Evolutionary conservation across 1,140 invertebrate genomes (phyloP), one percentile per base, ranked within the genome.

Genomic region (Coboldia fuscipes): DNA sequence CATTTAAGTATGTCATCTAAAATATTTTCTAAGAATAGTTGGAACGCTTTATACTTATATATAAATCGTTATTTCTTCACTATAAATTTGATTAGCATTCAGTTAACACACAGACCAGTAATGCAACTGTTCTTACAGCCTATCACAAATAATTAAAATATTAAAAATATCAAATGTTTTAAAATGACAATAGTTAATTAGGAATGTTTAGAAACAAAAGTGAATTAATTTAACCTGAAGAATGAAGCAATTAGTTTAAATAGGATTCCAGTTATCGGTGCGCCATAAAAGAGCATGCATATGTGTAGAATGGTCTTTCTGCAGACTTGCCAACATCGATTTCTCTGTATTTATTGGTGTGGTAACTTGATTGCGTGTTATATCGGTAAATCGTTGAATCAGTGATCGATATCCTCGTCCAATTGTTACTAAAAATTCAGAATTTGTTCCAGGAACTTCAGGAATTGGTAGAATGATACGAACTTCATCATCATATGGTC

Each of bases 401-500:
- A 88, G 60, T 42, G 74, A 82, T 17, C 84, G 62, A 51, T 88
- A 89, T 1, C 83, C 81, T 39, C 74, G 66, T 0, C 84, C 84
- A 36, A 88, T 68, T 2, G 81, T 85, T 1, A 72, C 77, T 23
- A 88, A 53, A 31, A 76, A 46, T 2, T 64, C 43, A 42, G 51
- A 50, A 42, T 61, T 51, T 41, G 63, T 42, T 47, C 62, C 38
- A 42, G 54, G 37, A 39, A 47, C 42, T 33, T 46, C 39, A 6
- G 47, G 47, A 23, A 58, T 38, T 10, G 52, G 42, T 21, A 57
- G 47, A 18, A 58, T 58, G n/a, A 50, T 45, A 32, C 54, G 51
- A 16, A 58, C 79, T 53, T 89, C 81, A 43, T 82, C 78, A 51
- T 86, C 79, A 45, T 83, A 88, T 1, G 86, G 86, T 33, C 85